phyloP scores from a whole-genome alignment of 2,888 invertebrate species.

The Pollenia angustigena region DNA sequence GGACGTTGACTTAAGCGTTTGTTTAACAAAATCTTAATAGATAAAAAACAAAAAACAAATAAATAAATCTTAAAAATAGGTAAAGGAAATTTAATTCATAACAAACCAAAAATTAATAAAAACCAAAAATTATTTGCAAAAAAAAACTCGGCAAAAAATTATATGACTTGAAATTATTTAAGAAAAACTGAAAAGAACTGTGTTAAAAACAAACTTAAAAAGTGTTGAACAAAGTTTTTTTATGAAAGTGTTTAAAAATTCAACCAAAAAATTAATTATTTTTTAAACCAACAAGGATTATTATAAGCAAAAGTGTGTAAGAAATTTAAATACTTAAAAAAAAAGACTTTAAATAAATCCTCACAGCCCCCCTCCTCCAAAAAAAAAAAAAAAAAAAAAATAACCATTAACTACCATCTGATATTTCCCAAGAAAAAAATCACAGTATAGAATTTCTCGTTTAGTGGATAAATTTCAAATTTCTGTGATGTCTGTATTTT shows the following conservation, averaged over 20 bases:
- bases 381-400: constrained; percentile 2
- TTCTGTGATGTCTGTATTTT: constrained; percentile 11
- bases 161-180: background rate
- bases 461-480: constrained; percentile 11
- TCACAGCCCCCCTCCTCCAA: background rate
- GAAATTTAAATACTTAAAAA: background rate
- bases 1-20: constrained; percentile 68
- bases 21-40: constrained; percentile 10
- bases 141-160: constrained; percentile 11
- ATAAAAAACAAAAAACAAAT: constrained; percentile 36
- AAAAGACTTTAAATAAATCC: background rate
- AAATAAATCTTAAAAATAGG: constrained; percentile 64
- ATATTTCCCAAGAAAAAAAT: background rate
- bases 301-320: constrained; percentile 9
- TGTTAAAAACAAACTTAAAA: background rate
- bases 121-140: constrained; percentile 3
- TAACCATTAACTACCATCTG: background rate
- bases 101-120: background rate
- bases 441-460: constrained; percentile 16
- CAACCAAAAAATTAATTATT: background rate
- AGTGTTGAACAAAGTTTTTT: constrained; percentile 6
- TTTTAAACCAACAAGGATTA: background rate
- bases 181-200: constrained; percentile 24
- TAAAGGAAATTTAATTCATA: constrained; percentile 55
- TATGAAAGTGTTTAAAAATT: constrained; percentile 5